Conservation (phyloP, 2,888 invertebrate genomes). For the Stenodema calcarata region DNA sequence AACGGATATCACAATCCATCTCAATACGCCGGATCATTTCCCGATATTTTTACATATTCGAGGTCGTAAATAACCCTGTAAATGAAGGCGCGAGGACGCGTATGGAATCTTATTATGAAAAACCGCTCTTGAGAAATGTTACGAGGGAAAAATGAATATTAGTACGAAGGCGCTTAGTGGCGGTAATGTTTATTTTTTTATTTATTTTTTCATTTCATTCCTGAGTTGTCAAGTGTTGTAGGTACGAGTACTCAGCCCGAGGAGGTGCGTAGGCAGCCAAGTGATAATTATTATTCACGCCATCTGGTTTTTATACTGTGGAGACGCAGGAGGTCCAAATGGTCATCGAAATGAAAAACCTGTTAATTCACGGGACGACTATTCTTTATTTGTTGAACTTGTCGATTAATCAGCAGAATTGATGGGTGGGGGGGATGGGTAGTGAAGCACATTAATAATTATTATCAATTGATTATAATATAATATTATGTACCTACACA, state of each 20-base stretch:
- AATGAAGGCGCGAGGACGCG: neutral
- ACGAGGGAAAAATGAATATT: neutral
- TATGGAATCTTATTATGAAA: neutral
- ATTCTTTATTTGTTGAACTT: too few relatives aligned
- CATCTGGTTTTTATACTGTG: neutral
- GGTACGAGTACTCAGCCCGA: neutral
- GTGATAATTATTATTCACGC: neutral
- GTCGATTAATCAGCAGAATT: too few relatives aligned
- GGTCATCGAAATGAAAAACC: neutral
- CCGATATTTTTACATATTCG: constrained; percentile 8
- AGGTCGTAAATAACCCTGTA: neutral
- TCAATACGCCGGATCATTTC: constrained; percentile 22
- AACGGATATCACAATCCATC: constrained; percentile 10
- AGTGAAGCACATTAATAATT: too few relatives aligned
- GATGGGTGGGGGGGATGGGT: too few relatives aligned
- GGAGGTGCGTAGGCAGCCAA: neutral
- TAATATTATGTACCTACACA: too few relatives aligned
- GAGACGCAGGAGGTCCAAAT: neutral
- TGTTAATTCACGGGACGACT: neutral
- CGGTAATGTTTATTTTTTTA: too few relatives aligned
- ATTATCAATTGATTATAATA: too few relatives aligned
- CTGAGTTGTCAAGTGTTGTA: neutral
- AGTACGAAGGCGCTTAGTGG: neutral
- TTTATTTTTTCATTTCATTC: too few relatives aligned
- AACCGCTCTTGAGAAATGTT: neutral